These are phyloP conservation scores for Gulo gulo DNA, from an alignment of 2,113 vertebrate genomes.

Conservation along the genomic window DNA sequence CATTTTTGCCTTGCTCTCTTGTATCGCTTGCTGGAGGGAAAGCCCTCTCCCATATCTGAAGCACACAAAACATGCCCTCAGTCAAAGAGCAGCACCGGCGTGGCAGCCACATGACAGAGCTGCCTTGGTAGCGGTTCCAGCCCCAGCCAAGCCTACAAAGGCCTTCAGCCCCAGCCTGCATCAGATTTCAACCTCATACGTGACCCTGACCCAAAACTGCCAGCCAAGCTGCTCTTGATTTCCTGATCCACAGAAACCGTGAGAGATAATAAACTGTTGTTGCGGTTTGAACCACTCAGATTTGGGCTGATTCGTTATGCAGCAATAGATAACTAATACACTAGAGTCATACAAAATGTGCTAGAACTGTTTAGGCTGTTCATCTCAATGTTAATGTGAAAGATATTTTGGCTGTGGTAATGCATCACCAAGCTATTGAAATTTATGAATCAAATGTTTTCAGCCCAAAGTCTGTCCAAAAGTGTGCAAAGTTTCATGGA, in stretches of 20 bases:
- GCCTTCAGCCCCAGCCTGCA: too few species aligned
- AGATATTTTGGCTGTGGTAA: not conserved
- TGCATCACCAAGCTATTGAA: constrained; percentile 34
- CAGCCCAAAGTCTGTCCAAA: constrained; percentile 30
- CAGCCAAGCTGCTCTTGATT: not conserved
- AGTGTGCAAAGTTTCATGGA: constrained; percentile 31
- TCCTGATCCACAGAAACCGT: not conserved
- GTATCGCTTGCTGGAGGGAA: not conserved
- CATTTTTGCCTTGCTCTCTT: not conserved
- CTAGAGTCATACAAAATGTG: not conserved
- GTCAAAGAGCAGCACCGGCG: not conserved
- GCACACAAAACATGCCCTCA: too few species aligned
- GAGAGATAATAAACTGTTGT: not conserved
- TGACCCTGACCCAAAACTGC: not conserved
- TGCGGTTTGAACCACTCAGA: not conserved
- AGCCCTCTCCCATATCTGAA: not conserved
- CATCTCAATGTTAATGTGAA: not conserved
- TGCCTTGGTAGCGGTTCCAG: not conserved
- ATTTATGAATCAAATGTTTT: constrained; percentile 44
- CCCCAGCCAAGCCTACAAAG: not conserved
- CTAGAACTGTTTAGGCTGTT: not conserved
- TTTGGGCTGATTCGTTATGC: not conserved
- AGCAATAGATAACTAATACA: not conserved
- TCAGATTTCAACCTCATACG: not conserved
- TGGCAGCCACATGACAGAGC: not conserved